phyloP scores from a whole-genome alignment of 2,888 invertebrate species.

The Brassicogethes aeneus region DNA sequence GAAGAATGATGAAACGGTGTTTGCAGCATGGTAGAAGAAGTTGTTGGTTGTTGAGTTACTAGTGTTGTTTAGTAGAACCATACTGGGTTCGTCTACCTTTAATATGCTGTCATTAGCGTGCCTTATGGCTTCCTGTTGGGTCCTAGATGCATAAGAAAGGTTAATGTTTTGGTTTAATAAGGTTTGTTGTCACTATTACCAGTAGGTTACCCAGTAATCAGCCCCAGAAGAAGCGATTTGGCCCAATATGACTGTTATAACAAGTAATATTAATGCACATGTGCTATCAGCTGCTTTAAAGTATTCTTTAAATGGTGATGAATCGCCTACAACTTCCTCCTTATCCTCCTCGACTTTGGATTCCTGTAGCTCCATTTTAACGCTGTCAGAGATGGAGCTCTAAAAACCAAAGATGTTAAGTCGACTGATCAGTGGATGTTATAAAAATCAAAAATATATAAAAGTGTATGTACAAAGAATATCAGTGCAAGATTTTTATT shows the following conservation, averaged over 20 bases:
- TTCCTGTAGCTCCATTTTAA: neutral
- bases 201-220: slow-evolving; percentile 33
- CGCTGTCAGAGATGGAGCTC: slow-evolving; percentile 15
- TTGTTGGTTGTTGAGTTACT: too few relatives aligned
- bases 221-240: slow-evolving; percentile 28
- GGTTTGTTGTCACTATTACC: too few relatives aligned
- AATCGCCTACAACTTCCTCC: slow-evolving; percentile 14
- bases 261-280: slow-evolving; percentile 18
- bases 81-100: neutral
- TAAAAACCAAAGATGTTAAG: too few relatives aligned
- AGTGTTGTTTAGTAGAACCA: too few relatives aligned
- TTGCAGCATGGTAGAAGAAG: neutral
- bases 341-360: slow-evolving; percentile 17
- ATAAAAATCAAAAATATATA: too few relatives aligned
- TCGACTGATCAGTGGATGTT: too few relatives aligned
- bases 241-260: slow-evolving; percentile 21
- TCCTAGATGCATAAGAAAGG: neutral
- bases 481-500: too few relatives aligned
- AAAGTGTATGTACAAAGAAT: too few relatives aligned
- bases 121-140: slow-evolving; percentile 39
- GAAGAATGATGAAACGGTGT: neutral
- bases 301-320: slow-evolving; percentile 27
- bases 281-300: slow-evolving; percentile 25
- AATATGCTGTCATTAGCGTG: neutral
- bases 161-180: too few relatives aligned